These are phyloP conservation scores for Neolamprologus hecqui DNA, from an alignment of 2,113 vertebrate species.

Conservation along the genomic window DNA sequence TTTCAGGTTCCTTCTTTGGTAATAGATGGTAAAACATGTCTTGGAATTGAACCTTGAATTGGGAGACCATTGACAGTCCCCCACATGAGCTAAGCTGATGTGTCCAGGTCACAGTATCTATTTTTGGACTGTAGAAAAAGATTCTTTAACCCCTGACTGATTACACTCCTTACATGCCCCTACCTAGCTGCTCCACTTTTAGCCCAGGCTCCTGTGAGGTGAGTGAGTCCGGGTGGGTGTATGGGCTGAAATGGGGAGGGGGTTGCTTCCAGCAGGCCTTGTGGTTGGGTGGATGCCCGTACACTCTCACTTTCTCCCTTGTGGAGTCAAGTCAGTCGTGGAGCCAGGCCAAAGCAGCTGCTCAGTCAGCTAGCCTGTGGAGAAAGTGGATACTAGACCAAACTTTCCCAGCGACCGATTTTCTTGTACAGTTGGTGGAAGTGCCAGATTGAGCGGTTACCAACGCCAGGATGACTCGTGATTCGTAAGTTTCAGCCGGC, in stretches of 20 bases:
- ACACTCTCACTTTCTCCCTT: constrained; percentile 10
- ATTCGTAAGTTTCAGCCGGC: constrained; percentile 48
- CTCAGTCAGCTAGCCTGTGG: not conserved
- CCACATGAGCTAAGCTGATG: not conserved
- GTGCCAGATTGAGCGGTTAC: not conserved
- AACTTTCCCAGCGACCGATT: not conserved
- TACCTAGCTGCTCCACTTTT: constrained; percentile 40
- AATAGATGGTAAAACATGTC: not conserved
- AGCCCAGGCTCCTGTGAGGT: constrained; percentile 31
- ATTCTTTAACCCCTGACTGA: not conserved
- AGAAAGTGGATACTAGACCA: constrained; percentile 1
- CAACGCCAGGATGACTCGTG: constrained; percentile 51
- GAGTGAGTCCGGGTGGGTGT: not conserved
- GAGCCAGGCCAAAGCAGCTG: constrained; percentile 1
- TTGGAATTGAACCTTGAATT: not conserved
- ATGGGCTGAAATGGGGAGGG: not conserved
- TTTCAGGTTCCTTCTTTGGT: not conserved
- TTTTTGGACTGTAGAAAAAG: constrained; percentile 14
- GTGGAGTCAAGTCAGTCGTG: not conserved
- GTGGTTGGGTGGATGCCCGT: not conserved
- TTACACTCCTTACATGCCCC: not conserved
- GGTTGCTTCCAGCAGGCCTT: not conserved
- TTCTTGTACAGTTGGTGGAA: not conserved
- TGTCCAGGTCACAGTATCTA: constrained; percentile 4
- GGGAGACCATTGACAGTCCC: not conserved